Conservation (phyloP, 2,888 invertebrate species). For the Hyles lineata region DNA sequence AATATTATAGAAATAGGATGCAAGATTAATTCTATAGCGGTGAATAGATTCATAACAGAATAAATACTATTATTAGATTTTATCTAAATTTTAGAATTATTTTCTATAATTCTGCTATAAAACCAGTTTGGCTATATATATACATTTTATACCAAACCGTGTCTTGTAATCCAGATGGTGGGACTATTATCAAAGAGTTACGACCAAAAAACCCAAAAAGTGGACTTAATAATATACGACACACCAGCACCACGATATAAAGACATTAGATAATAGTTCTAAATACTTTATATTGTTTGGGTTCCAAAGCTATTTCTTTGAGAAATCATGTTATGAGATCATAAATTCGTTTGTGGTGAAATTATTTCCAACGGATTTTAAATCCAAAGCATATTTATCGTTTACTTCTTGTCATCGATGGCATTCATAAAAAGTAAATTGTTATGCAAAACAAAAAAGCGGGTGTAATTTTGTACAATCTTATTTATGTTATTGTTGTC, state of each 20-base stretch:
- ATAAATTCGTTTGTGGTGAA: conserved; percentile 21
- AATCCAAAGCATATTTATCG: conserved; percentile 12
- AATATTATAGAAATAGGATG: too few relatives aligned
- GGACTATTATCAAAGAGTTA: conserved; percentile 3
- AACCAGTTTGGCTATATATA: not conserved
- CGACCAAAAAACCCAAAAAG: conserved; percentile 21
- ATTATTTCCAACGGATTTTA: conserved; percentile 13
- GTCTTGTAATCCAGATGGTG: not conserved
- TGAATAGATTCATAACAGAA: too few relatives aligned
- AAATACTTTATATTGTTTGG: conserved; percentile 43
- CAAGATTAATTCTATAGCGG: too few relatives aligned
- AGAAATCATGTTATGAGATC: conserved; percentile 17
- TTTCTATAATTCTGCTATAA: too few relatives aligned
- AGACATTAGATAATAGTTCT: conserved; percentile 55
- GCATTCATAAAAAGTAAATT: conserved; percentile 18
- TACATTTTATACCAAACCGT: not conserved
- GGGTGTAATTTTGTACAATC: not conserved
- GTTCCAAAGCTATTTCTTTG: conserved; percentile 10
- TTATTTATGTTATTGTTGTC: conserved; percentile 29
- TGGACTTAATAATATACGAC: conserved; percentile 43
- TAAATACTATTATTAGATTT: too few relatives aligned
- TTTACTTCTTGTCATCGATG: conserved; percentile 19
- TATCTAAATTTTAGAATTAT: too few relatives aligned
- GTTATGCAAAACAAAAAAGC: conserved; percentile 12
- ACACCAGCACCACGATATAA: conserved; percentile 47